A percentile compares a stretch with the other conserved stretches of the same genome.
phyloP scores from a whole-genome alignment of 30 jellyfish, hydroid and myxozoan genomes.

The Turritopsis dohrnii region DNA sequence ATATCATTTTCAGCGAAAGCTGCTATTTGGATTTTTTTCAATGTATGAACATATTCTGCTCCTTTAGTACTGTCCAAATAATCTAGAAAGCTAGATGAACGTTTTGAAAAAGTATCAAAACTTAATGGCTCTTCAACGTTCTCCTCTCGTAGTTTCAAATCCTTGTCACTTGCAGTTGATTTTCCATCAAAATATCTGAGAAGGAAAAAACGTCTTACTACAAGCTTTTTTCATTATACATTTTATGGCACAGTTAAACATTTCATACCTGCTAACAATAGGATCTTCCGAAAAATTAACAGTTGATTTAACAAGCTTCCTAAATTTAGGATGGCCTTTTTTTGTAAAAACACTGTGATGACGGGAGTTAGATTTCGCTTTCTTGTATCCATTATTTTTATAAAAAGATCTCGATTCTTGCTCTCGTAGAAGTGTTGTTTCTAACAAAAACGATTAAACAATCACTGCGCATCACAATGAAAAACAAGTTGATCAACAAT shows the following conservation, averaged over 20 bases:
- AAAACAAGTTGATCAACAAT: no score
- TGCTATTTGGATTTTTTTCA: background rate
- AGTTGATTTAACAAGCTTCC: background rate
- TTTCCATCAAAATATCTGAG: background rate
- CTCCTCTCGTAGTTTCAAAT: background rate
- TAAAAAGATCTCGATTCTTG: background rate
- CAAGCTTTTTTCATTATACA: no score
- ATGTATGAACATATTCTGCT: background rate
- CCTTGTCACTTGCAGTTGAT: background rate
- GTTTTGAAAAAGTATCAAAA: background rate
- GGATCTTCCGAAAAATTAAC: background rate
- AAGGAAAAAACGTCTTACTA: background rate
- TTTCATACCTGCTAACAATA: background rate
- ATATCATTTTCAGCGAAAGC: background rate
- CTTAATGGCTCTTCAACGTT: background rate
- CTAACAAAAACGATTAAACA: background rate
- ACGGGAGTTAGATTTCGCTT: background rate
- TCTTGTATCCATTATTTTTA: background rate
- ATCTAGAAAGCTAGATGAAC: background rate
- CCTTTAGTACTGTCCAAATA: background rate
- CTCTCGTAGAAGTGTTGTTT: background rate
- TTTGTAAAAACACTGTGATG: background rate
- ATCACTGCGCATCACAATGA: no score
- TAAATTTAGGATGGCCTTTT: background rate
- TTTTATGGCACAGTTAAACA: background rate